A percentile compares a stretch with the other conserved stretches of the same genome.
These are phyloP conservation scores for Limnodromus scolopaceus DNA, from an alignment of 2,797 vertebrate genomes.

Conservation along the genomic window DNA sequence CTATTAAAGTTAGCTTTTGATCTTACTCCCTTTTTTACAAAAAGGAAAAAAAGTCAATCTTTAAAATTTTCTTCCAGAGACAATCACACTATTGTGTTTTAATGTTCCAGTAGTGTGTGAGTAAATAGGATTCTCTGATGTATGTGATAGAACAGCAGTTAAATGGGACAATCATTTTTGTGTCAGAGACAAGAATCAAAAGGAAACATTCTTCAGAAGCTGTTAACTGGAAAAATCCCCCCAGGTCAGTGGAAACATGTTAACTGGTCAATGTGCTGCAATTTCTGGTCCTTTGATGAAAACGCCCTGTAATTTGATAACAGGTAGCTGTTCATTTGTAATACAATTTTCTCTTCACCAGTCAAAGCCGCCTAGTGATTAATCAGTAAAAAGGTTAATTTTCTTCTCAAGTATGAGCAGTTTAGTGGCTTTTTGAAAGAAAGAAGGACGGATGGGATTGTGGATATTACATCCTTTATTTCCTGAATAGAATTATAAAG, in stretches of 20 bases:
- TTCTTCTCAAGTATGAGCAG: slow-evolving; percentile 9
- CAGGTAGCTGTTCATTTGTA: slow-evolving; percentile 66
- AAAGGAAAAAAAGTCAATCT: slow-evolving; percentile 67
- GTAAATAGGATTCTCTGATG: slow-evolving; percentile 82
- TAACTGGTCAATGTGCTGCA: slow-evolving; percentile 66
- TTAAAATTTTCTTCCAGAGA: slow-evolving; percentile 77
- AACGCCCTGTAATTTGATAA: slow-evolving; percentile 77
- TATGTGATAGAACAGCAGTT: slow-evolving; percentile 73
- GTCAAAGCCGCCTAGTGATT: slow-evolving; percentile 58
- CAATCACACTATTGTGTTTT: slow-evolving; percentile 82
- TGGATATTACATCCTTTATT: background rate
- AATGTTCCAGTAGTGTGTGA: slow-evolving; percentile 74
- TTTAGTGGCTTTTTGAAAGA: slow-evolving; percentile 24
- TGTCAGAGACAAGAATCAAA: slow-evolving; percentile 79
- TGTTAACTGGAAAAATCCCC: slow-evolving; percentile 74
- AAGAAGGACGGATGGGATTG: background rate
- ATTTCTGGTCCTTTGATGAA: slow-evolving; percentile 74
- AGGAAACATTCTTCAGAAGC: slow-evolving; percentile 77
- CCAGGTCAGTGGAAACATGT: slow-evolving; percentile 69
- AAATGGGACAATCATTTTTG: slow-evolving; percentile 80
- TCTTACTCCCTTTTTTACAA: slow-evolving; percentile 70
- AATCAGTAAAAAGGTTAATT: slow-evolving; percentile 60
- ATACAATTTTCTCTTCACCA: slow-evolving; percentile 64
- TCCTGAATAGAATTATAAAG: background rate
- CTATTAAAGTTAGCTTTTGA: slow-evolving; percentile 87